Conservation (phyloP, 2,797 vertebrate species). For the Dendrocincla tyrannina region DNA sequence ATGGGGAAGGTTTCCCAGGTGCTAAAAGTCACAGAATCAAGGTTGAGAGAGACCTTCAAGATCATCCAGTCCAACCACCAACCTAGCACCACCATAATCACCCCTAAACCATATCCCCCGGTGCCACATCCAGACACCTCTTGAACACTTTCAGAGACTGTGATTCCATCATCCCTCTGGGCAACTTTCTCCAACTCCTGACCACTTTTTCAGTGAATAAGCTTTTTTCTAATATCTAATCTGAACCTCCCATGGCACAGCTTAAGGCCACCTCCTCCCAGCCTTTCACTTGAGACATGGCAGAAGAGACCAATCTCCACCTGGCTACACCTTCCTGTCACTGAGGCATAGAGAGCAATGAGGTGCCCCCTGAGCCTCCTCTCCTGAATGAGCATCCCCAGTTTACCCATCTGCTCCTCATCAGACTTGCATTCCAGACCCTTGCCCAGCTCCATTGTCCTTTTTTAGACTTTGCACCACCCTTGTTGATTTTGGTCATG, state of each 20-base stretch:
- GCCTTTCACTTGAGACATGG: not conserved
- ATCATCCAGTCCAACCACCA: not conserved
- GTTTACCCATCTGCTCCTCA: not conserved
- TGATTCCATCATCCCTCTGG: not conserved
- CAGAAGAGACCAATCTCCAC: not conserved
- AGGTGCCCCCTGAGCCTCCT: not conserved
- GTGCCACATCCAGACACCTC: not conserved
- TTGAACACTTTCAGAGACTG: not conserved
- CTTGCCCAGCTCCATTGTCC: not conserved
- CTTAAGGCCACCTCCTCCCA: not conserved
- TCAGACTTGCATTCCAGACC: not conserved
- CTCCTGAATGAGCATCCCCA: not conserved
- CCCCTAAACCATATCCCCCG: not conserved
- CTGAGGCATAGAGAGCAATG: not conserved
- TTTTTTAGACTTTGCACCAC: not conserved
- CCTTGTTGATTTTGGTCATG: not conserved
- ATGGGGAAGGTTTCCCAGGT: not conserved
- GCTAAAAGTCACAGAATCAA: not conserved
- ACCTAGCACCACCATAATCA: not conserved
- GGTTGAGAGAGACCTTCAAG: not conserved
- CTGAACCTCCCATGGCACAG: not conserved
- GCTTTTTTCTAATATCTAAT: accelerated
- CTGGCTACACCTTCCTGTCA: not conserved
- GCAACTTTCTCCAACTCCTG: not conserved
- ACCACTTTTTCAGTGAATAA: not conserved